A percentile compares a stretch with the other conserved stretches of the same genome.
phyloP scores from a whole-genome alignment of 2,888 invertebrate genomes.

The Drosophila affinis region DNA sequence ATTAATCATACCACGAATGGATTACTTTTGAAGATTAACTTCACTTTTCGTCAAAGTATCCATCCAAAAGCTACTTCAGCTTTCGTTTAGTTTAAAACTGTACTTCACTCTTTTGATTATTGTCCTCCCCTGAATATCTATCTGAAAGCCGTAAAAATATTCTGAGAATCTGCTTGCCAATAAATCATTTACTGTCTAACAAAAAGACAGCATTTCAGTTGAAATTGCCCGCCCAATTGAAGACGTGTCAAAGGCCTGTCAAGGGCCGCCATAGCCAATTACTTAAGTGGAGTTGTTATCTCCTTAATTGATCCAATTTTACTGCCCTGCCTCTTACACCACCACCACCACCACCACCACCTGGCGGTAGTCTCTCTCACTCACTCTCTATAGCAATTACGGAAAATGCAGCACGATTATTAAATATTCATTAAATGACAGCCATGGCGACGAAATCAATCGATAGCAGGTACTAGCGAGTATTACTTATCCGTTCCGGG shows the following conservation, averaged over 20 bases:
- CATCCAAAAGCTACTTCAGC: too few species aligned
- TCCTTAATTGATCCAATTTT: conserved; percentile 36
- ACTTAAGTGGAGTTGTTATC: conserved; percentile 46
- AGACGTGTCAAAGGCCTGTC: conserved; percentile 21
- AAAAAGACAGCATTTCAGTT: neutral
- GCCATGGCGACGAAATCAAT: conserved; percentile 30
- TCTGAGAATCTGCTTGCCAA: neutral
- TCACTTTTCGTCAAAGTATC: too few species aligned
- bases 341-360: too few species aligned
- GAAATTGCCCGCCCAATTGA: conserved; percentile 23
- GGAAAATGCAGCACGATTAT: conserved; percentile 46
- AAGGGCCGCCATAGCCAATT: conserved; percentile 30
- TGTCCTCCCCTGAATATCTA: neutral
- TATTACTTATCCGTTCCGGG: neutral
- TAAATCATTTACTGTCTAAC: neutral
- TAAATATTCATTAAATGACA: conserved; percentile 70
- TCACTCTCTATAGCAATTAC: conserved; percentile 23
- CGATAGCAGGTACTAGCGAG: conserved; percentile 11
- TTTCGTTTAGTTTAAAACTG: too few species aligned
- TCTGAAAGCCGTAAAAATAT: neutral
- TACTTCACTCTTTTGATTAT: too few species aligned
- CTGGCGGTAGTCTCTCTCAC: conserved; percentile 7
- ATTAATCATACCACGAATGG: too few species aligned
- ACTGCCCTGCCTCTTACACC: neutral
- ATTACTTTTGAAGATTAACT: too few species aligned